A percentile compares a stretch with the other conserved stretches of the same genome.
These are phyloP conservation scores for Heteromurus nitidus DNA, from an alignment of 2,888 invertebrate species.

Conservation along the genomic window DNA sequence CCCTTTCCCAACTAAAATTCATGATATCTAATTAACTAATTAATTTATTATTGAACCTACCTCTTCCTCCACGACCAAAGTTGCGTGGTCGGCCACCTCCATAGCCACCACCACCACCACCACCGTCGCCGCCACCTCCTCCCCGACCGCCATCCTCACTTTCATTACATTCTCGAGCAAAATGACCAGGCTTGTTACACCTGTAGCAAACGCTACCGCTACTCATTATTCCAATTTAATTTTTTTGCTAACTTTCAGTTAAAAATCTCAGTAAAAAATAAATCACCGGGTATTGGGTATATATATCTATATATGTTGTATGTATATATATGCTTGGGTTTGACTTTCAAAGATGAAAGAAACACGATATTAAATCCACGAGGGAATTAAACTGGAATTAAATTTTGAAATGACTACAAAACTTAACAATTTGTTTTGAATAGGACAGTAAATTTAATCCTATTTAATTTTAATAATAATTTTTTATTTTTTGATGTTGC, in stretches of 20 bases:
- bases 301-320: too few relatives aligned
- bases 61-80: conserved; percentile 37
- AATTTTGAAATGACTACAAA: too few relatives aligned
- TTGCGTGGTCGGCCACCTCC: conserved; percentile 75
- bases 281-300: neutral
- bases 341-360: too few relatives aligned
- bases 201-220: conserved; percentile 58
- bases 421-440: too few relatives aligned
- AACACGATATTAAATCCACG: too few relatives aligned
- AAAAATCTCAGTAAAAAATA: neutral
- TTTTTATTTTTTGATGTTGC: too few relatives aligned
- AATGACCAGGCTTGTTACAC: conserved; percentile 81
- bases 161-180: conserved; percentile 88
- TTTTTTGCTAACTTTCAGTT: neutral
- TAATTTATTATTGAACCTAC: neutral
- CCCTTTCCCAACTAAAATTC: too few relatives aligned
- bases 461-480: conserved; percentile 1
- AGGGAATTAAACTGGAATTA: too few relatives aligned
- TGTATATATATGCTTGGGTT: too few relatives aligned
- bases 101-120: conserved; percentile 77
- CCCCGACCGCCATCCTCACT: conserved; percentile 75
- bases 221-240: conserved; percentile 46
- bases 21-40: neutral
- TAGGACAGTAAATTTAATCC: neutral
- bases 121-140: conserved; percentile 75